phyloP scores from a whole-genome alignment of 1,140 invertebrate species.

The Stegodyphus dumicola region DNA sequence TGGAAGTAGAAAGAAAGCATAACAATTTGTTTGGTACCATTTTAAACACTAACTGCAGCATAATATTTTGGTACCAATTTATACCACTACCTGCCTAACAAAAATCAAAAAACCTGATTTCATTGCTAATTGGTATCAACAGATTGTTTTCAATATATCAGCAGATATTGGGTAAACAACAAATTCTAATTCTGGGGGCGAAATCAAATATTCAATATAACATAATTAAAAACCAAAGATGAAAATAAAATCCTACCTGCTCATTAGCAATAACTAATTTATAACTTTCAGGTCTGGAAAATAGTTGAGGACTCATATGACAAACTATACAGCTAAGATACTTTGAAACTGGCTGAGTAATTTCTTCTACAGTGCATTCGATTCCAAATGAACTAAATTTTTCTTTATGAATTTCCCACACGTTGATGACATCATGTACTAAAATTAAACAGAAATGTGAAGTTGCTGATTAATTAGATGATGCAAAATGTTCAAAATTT shows the following conservation, averaged over 20 bases:
- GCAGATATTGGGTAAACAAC: no score
- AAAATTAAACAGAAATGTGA: not conserved
- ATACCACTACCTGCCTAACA: no score
- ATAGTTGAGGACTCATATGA: slow-evolving; percentile 70
- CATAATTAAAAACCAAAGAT: no score
- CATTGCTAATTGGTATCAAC: no score
- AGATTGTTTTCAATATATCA: no score
- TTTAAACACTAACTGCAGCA: no score
- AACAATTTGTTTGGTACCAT: no score
- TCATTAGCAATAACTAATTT: slow-evolving; percentile 71
- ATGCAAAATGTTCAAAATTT: not conserved
- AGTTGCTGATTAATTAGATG: not conserved
- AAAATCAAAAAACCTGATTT: no score
- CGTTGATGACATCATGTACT: slow-evolving; percentile 3
- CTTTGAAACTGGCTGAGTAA: slow-evolving; percentile 3
- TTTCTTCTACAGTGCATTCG: slow-evolving; percentile 26
- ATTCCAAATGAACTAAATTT: slow-evolving; percentile 14
- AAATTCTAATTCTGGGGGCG: no score
- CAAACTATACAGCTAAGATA: slow-evolving; percentile 65
- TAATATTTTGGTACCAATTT: no score
- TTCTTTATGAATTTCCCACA: slow-evolving; percentile 20
- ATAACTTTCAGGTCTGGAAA: slow-evolving; percentile 69
- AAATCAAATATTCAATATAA: no score
- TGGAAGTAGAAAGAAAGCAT: no score
- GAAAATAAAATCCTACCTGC: slow-evolving; percentile 62